Evolutionary conservation across 2,113 vertebrate genomes (phyloP), one percentile per base, ranked within the genome.

Genomic region (Barnardius zonarius): DNA sequence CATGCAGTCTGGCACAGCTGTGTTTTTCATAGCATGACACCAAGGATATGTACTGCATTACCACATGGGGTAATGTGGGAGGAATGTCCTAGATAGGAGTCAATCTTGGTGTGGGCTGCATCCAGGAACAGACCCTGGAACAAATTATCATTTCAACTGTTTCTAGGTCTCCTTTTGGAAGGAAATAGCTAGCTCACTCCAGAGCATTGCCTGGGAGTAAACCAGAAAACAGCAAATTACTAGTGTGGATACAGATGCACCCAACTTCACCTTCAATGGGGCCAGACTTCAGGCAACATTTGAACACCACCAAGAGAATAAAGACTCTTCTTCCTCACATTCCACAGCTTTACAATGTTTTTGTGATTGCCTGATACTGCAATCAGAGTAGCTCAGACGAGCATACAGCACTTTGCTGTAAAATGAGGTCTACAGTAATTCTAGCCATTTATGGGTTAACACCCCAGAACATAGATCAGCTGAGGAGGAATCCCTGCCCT

Each of bases 101-200:
- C 52, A 73, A 0, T 69, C 75, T 66, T 86, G 67, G 79, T n/a
- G 8, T 83, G 59, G 76, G 83, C 37, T 95, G 94, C 57, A 94
- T 88, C 88, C 93, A 95, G 80, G 44, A 96, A 80, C 85, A 83
- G 83, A 91, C 75, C 79, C 85, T 96, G 94, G 94, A 96, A 95
- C 44, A 90, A 93, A 95, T 93, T 94, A 95, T 57, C 16, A 1
- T 62, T 68, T 90, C 63, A 88, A 41, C 30, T 49, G 22, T 62
- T 88, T 86, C 59, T 92, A 77, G 49, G 37, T 66, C 70, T 92
- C 48, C 54, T 92, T 92, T 77, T 63, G 59, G 68, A 80, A 86
- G 37, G 44, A 86, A 92, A 70, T 35, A 73, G 10, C 39, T 88
- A 55, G 44, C 44, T 88, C 17, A 16, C 39, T 62, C n/a, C 44